A percentile compares a stretch with the other conserved stretches of the same genome.
These are phyloP conservation scores for Drosophila carrolli DNA, from an alignment of 1,140 invertebrate genomes.

Conservation along the genomic window DNA sequence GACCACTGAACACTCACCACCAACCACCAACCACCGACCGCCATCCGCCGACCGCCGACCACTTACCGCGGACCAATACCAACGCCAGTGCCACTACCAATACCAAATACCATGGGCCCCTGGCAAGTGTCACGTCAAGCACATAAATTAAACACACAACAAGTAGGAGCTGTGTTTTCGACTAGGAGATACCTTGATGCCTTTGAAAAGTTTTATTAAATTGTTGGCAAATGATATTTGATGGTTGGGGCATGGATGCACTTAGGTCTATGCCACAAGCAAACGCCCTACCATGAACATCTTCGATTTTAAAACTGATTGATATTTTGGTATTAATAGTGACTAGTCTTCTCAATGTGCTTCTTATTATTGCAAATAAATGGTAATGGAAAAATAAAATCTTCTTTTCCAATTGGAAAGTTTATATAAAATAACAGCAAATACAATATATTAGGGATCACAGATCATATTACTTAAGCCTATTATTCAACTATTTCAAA, in stretches of 20 bases:
- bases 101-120: slow-evolving; percentile 6
- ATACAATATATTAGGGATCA: no score
- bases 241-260: neutral
- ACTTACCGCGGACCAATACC: neutral
- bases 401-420: no score
- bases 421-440: no score
- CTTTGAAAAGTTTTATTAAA: slow-evolving; percentile 27
- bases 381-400: no score
- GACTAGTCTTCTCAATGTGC: no score
- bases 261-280: neutral
- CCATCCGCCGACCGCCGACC: slow-evolving; percentile 3
- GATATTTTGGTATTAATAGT: no score
- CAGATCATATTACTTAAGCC: no score
- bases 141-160: slow-evolving; percentile 74
- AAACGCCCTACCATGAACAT: neutral
- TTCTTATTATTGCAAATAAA: no score
- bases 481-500: no score
- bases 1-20: slow-evolving; percentile 8
- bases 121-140: slow-evolving; percentile 81
- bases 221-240: slow-evolving; percentile 10
- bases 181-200: slow-evolving; percentile 35
- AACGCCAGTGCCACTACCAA: slow-evolving; percentile 7
- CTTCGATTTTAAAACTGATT: neutral
- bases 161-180: slow-evolving; percentile 18
- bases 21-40: neutral